Evolutionary conservation across 2,113 vertebrate genomes (phyloP).

Genomic region (Phrynosoma platyrhinos): DNA sequence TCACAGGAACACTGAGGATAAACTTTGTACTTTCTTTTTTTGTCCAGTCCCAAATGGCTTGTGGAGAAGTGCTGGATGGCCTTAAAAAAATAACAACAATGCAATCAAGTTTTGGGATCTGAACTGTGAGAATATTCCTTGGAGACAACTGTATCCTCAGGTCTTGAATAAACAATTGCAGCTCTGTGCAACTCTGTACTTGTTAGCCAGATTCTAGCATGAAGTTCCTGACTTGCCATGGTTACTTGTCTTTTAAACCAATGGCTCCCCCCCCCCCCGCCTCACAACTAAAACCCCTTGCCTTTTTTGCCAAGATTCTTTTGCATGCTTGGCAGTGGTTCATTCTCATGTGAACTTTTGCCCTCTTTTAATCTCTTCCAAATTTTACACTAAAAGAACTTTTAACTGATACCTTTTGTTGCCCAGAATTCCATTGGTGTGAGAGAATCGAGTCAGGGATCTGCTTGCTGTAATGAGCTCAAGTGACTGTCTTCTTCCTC

Average conservation of each 20-base stretch:
- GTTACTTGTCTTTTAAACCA: conserved; percentile 86
- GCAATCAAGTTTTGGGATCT: conserved; percentile 83
- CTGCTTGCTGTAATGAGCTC: conserved; percentile 70
- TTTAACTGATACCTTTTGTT: conserved; percentile 80
- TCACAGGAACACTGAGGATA: conserved; percentile 86
- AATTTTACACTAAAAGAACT: conserved; percentile 80
- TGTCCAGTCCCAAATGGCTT: conserved; percentile 86
- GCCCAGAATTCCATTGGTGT: conserved; percentile 72
- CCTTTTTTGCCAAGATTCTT: conserved; percentile 75
- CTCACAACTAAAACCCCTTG: conserved; percentile 19
- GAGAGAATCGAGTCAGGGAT: conserved; percentile 76
- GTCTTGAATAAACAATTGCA: conserved; percentile 90
- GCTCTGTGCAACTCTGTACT: conserved; percentile 85
- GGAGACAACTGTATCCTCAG: conserved; percentile 84
- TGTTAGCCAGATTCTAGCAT: conserved; percentile 89
- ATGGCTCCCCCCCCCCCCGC: conserved; percentile 70
- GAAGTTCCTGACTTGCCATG: conserved; percentile 84
- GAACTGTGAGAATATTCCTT: conserved; percentile 86
- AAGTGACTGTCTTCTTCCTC: conserved; percentile 69
- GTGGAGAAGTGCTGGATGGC: conserved; percentile 83
- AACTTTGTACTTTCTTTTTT: conserved; percentile 79
- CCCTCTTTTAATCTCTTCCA: conserved; percentile 83
- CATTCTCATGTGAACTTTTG: conserved; percentile 80
- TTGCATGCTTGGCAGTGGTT: conserved; percentile 74
- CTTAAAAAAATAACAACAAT: conserved; percentile 62